These are phyloP conservation scores for Dryas iulia DNA, from an alignment of 1,140 invertebrate genomes.

Conservation along the genomic window DNA sequence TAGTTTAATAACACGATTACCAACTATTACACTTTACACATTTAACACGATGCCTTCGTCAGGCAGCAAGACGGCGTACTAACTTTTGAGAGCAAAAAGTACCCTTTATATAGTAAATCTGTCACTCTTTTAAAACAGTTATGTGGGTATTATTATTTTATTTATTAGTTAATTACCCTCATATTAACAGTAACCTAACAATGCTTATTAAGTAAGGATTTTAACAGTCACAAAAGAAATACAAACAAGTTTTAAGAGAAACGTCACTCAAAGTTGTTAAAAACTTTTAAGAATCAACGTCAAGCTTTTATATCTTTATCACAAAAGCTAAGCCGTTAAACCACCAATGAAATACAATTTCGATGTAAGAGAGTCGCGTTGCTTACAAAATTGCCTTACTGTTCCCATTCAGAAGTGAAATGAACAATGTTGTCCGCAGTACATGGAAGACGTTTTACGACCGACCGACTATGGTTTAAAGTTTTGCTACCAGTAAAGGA, in stretches of 20 bases:
- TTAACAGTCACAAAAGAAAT: no score
- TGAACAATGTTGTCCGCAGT: slow-evolving; percentile 30
- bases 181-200: no score
- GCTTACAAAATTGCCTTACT: slow-evolving; percentile 20
- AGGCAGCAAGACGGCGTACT: no score
- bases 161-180: no score
- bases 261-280: neutral
- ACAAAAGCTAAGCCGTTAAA: neutral
- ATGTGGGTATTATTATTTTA: no score
- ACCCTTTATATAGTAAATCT: no score
- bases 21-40: no score
- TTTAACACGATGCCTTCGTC: no score
- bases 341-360: slow-evolving; percentile 5
- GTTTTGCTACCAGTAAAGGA: neutral
- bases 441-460: slow-evolving; percentile 37
- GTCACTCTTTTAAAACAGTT: no score
- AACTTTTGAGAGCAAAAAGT: no score
- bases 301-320: neutral
- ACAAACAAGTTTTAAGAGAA: neutral
- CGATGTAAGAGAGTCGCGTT: slow-evolving; percentile 7
- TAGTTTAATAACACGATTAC: no score
- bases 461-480: slow-evolving; percentile 32
- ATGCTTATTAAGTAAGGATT: no score
- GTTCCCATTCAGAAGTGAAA: slow-evolving; percentile 26
- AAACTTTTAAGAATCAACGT: neutral